Evolutionary conservation across 2,113 vertebrate genomes (phyloP).

Genomic region (Tauraco erythrolophus): DNA sequence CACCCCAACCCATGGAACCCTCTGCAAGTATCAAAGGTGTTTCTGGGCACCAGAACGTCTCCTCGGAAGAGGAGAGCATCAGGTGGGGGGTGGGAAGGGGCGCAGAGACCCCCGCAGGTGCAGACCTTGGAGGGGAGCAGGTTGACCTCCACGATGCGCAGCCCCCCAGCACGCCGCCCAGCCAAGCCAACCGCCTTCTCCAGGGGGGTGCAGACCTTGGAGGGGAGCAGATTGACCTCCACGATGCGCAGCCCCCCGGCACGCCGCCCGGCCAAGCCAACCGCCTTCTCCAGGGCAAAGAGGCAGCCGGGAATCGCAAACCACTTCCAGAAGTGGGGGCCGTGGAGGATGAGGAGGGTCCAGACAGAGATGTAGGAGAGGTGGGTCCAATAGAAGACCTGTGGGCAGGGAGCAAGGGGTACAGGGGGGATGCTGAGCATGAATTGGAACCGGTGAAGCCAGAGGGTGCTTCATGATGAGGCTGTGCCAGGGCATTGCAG

Average conservation of each 20-base stretch:
- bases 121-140: constrained; percentile 90
- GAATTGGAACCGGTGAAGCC: fast-evolving
- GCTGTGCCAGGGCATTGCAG: fast-evolving
- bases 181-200: constrained; percentile 84
- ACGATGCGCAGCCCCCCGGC: constrained; percentile 80
- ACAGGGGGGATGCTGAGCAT: fast-evolving
- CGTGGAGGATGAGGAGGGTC: constrained; percentile 87
- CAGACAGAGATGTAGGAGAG: constrained; percentile 86
- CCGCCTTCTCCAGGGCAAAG: constrained; percentile 85
- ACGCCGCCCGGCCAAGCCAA: constrained; percentile 75
- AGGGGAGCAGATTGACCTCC: constrained; percentile 89
- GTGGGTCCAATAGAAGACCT: constrained; percentile 94
- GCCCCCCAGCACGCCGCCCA: constrained; percentile 72
- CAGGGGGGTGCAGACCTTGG: constrained; percentile 81
- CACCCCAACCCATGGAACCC: background rate
- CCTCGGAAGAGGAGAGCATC: background rate
- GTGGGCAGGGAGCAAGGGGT: background rate
- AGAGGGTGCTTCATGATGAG: fast-evolving
- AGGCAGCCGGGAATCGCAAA: constrained; percentile 83
- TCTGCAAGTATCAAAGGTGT: background rate
- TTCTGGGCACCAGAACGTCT: fast-evolving
- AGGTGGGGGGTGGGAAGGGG: background rate
- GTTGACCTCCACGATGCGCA: constrained; percentile 85
- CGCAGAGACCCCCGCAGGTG: fast-evolving
- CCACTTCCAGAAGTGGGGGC: constrained; percentile 94